Evolutionary conservation across 2,888 invertebrate genomes (phyloP), one percentile per base, ranked within the genome.

Genomic region (Trichopoda pennipes): DNA sequence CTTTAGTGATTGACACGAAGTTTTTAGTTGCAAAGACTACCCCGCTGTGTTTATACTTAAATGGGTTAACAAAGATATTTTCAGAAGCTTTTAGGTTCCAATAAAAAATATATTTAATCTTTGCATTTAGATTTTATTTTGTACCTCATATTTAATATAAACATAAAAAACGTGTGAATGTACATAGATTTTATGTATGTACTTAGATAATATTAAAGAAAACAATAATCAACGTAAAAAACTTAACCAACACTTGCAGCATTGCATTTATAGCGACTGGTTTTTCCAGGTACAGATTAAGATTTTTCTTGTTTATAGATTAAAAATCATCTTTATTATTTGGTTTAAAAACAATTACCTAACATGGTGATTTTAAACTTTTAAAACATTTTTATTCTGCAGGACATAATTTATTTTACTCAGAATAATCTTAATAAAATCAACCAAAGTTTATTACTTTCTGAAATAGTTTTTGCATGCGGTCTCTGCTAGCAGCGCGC

Each of bases 401-500:
- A 12, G 10, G 1, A 12, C 9, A 38, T 12, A 12, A 7, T 14
- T 14, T 3, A 44, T n/a, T 44, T 44, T 44, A 44, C 3, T 44
- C 42, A 3, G n/a, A 44, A 44, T 38, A 44, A 44, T 44, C 16
- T 16, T 14, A 2, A 14, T 1, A n/a, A 44, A 44, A 44, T 60
- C 60, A 23, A 14, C 51, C 72, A 51, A 38, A 55, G 51, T 75
- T 63, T 56, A 32, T 60, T 49, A n/a, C 66, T 68, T 58, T 73
- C 61, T 63, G 66, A 75, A 73, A 58, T 56, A 77, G 68, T 69
- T 77, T 72, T 53, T 70, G 58, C 77, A 72, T 81, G 78, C 78
- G 77, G 70, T 53, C 73, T 75, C 68, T 74, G 76, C 55, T 16
- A 74, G 70, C 81, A 68, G 60, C 76, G 61, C 60, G 61, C 63